phyloP scores from a whole-genome alignment of 2,888 invertebrate species.

The Phaedon cochleariae region DNA sequence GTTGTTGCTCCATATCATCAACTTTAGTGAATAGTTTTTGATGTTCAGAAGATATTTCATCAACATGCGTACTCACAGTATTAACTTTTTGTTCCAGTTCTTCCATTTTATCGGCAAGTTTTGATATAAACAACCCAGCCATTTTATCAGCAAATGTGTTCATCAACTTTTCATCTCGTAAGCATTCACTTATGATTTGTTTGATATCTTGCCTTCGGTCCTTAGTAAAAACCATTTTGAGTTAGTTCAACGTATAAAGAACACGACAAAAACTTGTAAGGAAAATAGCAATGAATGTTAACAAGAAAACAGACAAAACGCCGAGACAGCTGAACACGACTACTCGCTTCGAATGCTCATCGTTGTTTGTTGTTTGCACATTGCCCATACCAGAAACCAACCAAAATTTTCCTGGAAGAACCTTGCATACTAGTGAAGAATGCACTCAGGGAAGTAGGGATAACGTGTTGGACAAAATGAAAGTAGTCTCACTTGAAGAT shows the following conservation, averaged over 20 bases:
- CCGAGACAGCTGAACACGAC: no score
- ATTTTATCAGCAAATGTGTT: not conserved
- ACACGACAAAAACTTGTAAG: not conserved
- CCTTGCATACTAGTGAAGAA: no score
- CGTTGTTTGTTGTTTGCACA: no score
- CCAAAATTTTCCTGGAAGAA: no score
- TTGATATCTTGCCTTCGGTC: slow-evolving; percentile 1
- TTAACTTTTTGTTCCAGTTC: not conserved
- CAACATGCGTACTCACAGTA: not conserved
- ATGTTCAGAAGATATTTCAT: not conserved
- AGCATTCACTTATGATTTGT: not conserved
- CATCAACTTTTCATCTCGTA: not conserved
- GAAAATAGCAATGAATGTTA: not conserved
- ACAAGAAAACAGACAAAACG: no score
- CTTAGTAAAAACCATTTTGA: not conserved
- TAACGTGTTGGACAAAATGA: no score
- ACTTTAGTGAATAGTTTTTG: not conserved
- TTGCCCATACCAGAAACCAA: no score
- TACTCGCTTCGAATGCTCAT: no score
- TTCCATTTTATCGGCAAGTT: no score
- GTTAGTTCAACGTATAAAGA: not conserved
- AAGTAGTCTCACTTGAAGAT: no score
- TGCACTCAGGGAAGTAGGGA: no score
- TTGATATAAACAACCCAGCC: no score
- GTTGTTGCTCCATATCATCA: not conserved